A percentile compares a stretch with the other conserved stretches of the same genome.
phyloP scores from a whole-genome alignment of 2,797 vertebrate species.

The Heteromormyrus szaboi region DNA sequence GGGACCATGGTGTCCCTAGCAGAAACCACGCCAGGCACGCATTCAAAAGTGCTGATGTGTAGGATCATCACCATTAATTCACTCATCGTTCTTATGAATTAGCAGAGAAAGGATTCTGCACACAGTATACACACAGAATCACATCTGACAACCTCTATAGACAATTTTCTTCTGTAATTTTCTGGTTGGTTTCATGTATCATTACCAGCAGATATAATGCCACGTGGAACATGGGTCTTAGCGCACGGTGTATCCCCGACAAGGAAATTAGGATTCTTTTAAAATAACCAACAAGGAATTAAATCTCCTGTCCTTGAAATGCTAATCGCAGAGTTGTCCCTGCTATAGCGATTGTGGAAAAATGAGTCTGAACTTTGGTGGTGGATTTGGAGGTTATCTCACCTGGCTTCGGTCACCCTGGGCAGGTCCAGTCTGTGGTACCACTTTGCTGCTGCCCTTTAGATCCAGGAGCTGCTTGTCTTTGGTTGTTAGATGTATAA shows the following conservation, averaged over 20 bases:
- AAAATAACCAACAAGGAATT: slow-evolving; percentile 7
- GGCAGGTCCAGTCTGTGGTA: background rate
- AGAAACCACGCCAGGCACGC: slow-evolving; percentile 21
- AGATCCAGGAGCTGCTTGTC: background rate
- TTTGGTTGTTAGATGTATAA: background rate
- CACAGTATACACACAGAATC: slow-evolving; percentile 43
- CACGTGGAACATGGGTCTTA: background rate
- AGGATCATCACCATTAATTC: background rate
- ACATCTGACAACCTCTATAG: slow-evolving; percentile 46
- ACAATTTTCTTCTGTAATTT: slow-evolving; percentile 62
- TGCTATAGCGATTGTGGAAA: background rate
- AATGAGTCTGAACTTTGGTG: background rate
- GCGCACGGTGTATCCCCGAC: background rate
- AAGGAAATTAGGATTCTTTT: background rate
- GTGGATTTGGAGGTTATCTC: background rate
- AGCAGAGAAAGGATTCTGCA: background rate
- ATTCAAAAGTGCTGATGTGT: background rate
- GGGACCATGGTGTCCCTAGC: slow-evolving; percentile 11
- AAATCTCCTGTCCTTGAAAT: background rate
- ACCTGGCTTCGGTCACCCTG: background rate
- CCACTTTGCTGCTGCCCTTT: background rate
- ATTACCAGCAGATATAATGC: slow-evolving; percentile 48
- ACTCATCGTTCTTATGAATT: background rate
- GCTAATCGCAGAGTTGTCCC: background rate
- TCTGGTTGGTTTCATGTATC: slow-evolving; percentile 65